Percentiles rank a stretch among this genome's conserved stretches.
Evolutionary conservation across 2,888 invertebrate species (phyloP).

Genomic region (Brachypalpus laphriformis): DNA sequence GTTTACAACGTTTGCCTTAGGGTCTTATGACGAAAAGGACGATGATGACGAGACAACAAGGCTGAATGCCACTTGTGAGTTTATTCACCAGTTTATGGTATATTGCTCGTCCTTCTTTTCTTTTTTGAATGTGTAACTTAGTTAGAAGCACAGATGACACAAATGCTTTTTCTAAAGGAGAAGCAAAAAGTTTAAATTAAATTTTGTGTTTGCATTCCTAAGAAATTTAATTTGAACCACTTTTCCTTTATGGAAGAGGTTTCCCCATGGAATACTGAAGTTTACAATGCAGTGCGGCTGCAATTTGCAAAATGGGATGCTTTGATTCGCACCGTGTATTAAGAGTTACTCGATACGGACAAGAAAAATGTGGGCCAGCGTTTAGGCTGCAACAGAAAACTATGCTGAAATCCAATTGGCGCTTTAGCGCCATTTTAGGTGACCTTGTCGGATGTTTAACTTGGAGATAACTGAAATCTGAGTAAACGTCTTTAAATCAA

Average conservation of each 20-base stretch:
- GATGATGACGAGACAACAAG: conserved; percentile 19
- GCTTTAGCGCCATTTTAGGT: too few species aligned
- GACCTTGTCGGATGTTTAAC: too few species aligned
- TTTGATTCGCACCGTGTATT: background rate
- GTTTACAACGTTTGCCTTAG: conserved; percentile 45
- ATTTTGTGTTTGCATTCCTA: conserved; percentile 55
- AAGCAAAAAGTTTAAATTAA: conserved; percentile 43
- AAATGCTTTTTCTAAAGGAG: conserved; percentile 36
- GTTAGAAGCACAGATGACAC: conserved; percentile 47
- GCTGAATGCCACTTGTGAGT: conserved; percentile 55
- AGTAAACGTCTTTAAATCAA: too few species aligned
- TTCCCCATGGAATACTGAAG: background rate
- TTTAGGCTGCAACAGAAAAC: too few species aligned
- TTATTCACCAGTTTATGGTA: conserved; percentile 67
- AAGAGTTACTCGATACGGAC: too few species aligned
- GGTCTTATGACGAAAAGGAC: background rate
- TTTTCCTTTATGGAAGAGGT: background rate
- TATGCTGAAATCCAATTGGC: too few species aligned
- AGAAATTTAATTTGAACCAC: conserved; percentile 34
- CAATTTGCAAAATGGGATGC: background rate
- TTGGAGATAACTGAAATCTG: too few species aligned
- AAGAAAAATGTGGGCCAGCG: too few species aligned
- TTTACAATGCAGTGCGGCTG: background rate
- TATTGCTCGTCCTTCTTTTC: conserved; percentile 36
- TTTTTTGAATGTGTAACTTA: conserved; percentile 33